Conservation (phyloP, 2,797 vertebrate genomes). For the Syncerus caffer region DNA sequence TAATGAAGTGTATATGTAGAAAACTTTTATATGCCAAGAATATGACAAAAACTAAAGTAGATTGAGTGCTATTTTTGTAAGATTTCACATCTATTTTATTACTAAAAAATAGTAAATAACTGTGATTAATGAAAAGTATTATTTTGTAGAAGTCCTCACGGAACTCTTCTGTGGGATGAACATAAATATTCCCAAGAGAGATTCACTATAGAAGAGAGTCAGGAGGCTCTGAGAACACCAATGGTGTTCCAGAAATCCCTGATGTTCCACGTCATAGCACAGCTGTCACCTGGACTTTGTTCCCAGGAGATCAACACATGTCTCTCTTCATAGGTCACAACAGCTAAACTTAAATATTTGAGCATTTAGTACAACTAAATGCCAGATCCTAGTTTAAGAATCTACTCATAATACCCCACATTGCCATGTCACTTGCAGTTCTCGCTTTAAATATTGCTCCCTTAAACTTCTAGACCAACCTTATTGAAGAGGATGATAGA, state of each 20-base stretch:
- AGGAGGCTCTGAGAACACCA: background rate
- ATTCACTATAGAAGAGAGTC: background rate
- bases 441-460: background rate
- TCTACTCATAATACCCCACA: background rate
- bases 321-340: background rate
- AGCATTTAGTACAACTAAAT: background rate
- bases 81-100: background rate
- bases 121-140: background rate
- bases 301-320: background rate
- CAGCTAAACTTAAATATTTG: background rate
- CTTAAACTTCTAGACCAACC: background rate
- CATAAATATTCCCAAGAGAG: background rate
- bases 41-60: background rate
- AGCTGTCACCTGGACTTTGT: background rate
- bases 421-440: background rate
- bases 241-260: constrained; percentile 15
- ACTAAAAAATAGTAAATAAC: background rate
- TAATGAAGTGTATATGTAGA: background rate
- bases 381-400: background rate
- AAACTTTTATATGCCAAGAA: background rate
- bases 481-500: background rate
- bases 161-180: background rate
- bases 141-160: background rate
- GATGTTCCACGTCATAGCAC: background rate
- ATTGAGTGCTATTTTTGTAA: background rate